Percentiles rank a stretch among this genome's conserved stretches.
Conservation (phyloP, 1,140 invertebrate genomes). For the Potamilus streckersoni region DNA sequence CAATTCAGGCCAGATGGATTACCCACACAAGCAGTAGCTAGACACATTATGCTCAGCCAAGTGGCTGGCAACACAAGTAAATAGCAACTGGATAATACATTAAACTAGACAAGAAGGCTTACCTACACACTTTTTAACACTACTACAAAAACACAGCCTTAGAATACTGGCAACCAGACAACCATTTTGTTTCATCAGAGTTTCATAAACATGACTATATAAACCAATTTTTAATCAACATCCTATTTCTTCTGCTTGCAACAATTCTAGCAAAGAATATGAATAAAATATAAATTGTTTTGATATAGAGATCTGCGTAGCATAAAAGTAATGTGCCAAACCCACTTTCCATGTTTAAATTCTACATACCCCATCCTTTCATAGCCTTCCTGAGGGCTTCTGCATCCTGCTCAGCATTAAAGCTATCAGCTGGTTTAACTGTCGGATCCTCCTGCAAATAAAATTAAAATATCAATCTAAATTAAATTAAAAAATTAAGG, state of each 20-base stretch:
- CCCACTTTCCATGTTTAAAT: background rate
- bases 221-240: background rate
- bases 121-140: background rate
- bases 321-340: background rate
- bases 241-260: background rate
- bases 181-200: background rate
- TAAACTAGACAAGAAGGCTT: too few relatives aligned
- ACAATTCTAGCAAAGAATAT: background rate
- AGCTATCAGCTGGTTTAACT: slow-evolving; percentile 55
- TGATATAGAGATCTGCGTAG: background rate
- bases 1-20: too few relatives aligned
- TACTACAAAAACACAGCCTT: background rate
- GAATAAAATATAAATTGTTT: background rate
- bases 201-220: background rate
- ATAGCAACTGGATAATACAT: too few relatives aligned
- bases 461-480: background rate
- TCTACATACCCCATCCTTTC: slow-evolving; percentile 63
- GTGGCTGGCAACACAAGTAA: too few relatives aligned
- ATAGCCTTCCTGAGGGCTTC: slow-evolving; percentile 64
- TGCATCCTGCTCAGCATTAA: slow-evolving; percentile 64
- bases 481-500: background rate
- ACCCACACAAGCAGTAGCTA: too few relatives aligned
- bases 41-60: too few relatives aligned
- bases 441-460: slow-evolving; percentile 55
- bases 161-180: background rate